These are phyloP conservation scores for Clarias fuscus DNA, from an alignment of 2,797 vertebrate species.

Conservation along the genomic window DNA sequence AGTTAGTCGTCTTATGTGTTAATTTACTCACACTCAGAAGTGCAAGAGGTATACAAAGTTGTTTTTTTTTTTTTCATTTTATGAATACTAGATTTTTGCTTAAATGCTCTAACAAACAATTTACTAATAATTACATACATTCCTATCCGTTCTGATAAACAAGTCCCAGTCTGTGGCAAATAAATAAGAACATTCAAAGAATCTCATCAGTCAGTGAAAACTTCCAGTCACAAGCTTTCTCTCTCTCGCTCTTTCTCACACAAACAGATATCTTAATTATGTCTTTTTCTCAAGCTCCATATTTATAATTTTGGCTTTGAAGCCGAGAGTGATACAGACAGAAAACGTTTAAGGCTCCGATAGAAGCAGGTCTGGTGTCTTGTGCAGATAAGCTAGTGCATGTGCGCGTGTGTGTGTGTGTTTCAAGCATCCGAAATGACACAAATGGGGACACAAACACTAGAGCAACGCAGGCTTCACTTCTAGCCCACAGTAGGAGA, in stretches of 20 bases:
- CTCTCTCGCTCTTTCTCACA: constrained; percentile 58
- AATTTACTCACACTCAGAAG: neutral
- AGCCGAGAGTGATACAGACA: constrained; percentile 68
- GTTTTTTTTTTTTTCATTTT: neutral
- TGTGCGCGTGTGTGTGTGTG: constrained; percentile 51
- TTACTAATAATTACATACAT: neutral
- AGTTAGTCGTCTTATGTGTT: neutral
- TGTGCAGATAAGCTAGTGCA: constrained; percentile 76
- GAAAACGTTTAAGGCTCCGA: constrained; percentile 74
- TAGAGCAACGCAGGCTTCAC: constrained; percentile 69
- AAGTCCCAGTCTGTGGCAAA: neutral
- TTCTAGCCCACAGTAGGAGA: constrained; percentile 75
- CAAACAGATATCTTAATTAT: constrained; percentile 70
- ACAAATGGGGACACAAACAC: constrained; percentile 54
- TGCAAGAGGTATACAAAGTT: neutral
- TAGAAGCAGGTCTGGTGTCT: constrained; percentile 75
- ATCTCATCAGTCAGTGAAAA: constrained; percentile 57
- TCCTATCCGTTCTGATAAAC: neutral
- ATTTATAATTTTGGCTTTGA: constrained; percentile 78
- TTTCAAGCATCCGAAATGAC: constrained; percentile 69
- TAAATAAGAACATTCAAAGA: constrained; percentile 28
- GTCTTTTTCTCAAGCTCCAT: constrained; percentile 55
- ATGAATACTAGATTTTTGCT: neutral
- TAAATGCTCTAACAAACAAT: neutral
- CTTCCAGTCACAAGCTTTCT: constrained; percentile 61